Percentiles rank a stretch among this genome's conserved stretches.
phyloP scores from a whole-genome alignment of 2,113 vertebrate genomes.

The Phalacrocorax brasilianus region DNA sequence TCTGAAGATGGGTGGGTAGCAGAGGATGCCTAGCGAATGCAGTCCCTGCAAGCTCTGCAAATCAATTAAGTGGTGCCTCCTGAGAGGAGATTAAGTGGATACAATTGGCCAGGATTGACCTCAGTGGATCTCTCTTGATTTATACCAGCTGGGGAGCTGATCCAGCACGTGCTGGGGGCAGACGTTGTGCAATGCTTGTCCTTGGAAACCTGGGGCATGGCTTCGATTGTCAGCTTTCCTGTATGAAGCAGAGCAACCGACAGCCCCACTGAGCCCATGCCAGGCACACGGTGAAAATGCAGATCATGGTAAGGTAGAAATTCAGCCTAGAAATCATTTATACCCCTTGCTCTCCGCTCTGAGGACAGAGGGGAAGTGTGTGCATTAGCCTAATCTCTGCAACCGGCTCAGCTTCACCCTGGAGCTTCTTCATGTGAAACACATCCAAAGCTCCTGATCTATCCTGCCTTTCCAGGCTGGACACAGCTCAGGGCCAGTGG shows the following conservation, averaged over 20 bases:
- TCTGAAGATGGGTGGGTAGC: background rate
- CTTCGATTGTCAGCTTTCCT: rapidly evolving
- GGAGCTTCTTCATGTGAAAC: rapidly evolving
- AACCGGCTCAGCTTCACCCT: background rate
- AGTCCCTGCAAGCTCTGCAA: background rate
- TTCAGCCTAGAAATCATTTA: background rate
- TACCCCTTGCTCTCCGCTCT: background rate
- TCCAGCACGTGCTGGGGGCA: rapidly evolving
- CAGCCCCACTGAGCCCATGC: background rate
- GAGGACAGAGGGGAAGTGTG: background rate
- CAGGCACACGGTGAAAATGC: background rate
- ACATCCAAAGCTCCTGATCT: background rate
- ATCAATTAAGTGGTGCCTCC: background rate
- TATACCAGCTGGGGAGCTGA: background rate
- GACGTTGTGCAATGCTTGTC: background rate
- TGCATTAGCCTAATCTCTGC: background rate
- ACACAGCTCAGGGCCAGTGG: background rate
- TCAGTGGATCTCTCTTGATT: background rate
- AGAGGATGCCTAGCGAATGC: rapidly evolving
- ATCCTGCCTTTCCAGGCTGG: background rate
- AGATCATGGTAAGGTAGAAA: background rate
- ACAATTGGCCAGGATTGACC: constrained; percentile 36
- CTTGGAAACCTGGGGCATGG: background rate
- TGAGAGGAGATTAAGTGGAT: background rate
- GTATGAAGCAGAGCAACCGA: rapidly evolving